Base-by-base conservation (phyloP, 2,888 invertebrate species). In the Torymus auratus region DNA sequence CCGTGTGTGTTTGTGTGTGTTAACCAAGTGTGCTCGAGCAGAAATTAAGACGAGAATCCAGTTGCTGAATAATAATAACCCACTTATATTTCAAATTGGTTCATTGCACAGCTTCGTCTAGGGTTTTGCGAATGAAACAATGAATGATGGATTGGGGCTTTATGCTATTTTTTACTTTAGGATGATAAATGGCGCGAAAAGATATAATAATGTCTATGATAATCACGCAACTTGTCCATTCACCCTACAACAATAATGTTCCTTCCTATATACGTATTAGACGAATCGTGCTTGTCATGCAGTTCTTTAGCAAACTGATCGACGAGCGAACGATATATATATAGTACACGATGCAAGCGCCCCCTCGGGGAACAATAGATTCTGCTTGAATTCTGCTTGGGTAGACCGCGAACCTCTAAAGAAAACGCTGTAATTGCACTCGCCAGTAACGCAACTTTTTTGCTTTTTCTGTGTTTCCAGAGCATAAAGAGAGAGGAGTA, bases 391-490 rank as follows among this genome's bases (percentile, higher is more conserved):
- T 75, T 75, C 65, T 55, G 69, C 72, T 67, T n/a, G 56, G 28
- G 82, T 84, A 84, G 80, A n/a, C 15, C 14, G 4, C 15, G 56
- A 52, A 28, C n/a, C 53, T 64, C 53, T 64, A 64, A 2, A 84
- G 82, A 77, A 84, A 86, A 85, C 85, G 85, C 86, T 86, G 85
- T 85, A 87, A 86, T 88, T 87, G 88, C 88, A 88, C 87, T 86
- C 84, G 87, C 86, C 87, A 88, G 87, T 89, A 89, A 88, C 87
- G 88, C 87, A 86, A 88, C 83, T 86, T 87, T 82, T 88, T 87
- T 88, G 88, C 87, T 88, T 88, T 88, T 88, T 85, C 84, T 88
- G 85, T 90, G 88, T 88, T 90, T 88, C 84, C 89, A 91, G 89
- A 88, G 77, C 65, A 62, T 67, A 69, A 52, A 23, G 65, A 58